phyloP scores from a whole-genome alignment of 1,140 invertebrate genomes.

The Hetaerina americana region DNA sequence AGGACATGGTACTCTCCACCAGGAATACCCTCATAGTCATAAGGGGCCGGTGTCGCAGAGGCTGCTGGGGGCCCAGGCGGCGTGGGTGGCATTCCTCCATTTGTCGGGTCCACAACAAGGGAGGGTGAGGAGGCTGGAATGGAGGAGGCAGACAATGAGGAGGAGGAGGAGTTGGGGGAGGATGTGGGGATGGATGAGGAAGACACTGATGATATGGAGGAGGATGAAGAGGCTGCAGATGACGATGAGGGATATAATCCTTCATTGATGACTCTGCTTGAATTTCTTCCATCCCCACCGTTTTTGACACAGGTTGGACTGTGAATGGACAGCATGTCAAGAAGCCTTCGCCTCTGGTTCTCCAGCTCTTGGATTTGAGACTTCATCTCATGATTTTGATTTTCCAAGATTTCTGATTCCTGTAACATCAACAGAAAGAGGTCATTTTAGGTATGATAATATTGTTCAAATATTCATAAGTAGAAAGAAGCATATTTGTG shows the following conservation, averaged over 20 bases:
- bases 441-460: too few species aligned
- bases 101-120: neutral
- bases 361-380: conserved; percentile 64
- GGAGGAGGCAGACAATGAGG: neutral
- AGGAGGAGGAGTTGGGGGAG: neutral
- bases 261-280: neutral
- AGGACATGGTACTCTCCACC: neutral
- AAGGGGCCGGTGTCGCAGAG: neutral
- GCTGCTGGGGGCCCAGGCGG: neutral
- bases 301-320: conserved; percentile 45
- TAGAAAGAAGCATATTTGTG: too few species aligned
- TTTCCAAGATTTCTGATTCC: conserved; percentile 73
- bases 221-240: neutral
- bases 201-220: neutral
- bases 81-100: neutral
- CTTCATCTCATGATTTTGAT: conserved; percentile 75
- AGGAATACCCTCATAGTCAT: neutral
- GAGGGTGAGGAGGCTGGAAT: neutral
- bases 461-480: too few species aligned
- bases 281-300: neutral
- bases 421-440: conserved; percentile 26
- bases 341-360: conserved; percentile 51
- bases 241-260: neutral
- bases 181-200: neutral
- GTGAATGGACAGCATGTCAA: conserved; percentile 61